These are phyloP conservation scores for Chionis minor DNA, from an alignment of 2,113 vertebrate genomes.

Conservation along the genomic window DNA sequence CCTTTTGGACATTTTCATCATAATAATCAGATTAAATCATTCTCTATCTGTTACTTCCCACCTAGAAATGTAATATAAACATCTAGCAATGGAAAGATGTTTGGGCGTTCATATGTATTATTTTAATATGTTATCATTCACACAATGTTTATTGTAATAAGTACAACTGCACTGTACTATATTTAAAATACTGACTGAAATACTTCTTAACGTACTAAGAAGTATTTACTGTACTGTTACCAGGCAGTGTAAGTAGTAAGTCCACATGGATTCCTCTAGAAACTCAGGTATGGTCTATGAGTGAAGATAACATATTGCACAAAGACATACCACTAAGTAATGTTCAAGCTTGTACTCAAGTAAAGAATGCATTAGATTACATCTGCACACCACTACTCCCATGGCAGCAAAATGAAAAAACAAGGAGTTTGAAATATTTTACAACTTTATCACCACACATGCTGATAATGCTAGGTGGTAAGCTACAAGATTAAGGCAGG, in stretches of 20 bases:
- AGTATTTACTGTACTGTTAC: neutral
- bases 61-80: neutral
- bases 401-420: neutral
- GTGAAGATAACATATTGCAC: neutral
- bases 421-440: neutral
- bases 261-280: neutral
- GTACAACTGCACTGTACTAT: neutral
- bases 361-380: neutral
- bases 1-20: neutral
- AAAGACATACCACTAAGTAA: neutral
- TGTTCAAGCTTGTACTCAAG: neutral
- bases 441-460: neutral
- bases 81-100: neutral
- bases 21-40: neutral
- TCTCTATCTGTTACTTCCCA: neutral
- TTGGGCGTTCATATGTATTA: neutral
- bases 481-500: neutral
- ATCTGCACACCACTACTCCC: neutral
- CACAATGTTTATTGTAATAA: neutral
- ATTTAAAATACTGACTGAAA: neutral
- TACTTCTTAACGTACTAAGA: neutral
- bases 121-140: neutral
- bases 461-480: neutral
- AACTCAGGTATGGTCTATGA: neutral
- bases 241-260: neutral